Conservation (phyloP, 2,797 vertebrate genomes). For the Labroides dimidiatus region DNA sequence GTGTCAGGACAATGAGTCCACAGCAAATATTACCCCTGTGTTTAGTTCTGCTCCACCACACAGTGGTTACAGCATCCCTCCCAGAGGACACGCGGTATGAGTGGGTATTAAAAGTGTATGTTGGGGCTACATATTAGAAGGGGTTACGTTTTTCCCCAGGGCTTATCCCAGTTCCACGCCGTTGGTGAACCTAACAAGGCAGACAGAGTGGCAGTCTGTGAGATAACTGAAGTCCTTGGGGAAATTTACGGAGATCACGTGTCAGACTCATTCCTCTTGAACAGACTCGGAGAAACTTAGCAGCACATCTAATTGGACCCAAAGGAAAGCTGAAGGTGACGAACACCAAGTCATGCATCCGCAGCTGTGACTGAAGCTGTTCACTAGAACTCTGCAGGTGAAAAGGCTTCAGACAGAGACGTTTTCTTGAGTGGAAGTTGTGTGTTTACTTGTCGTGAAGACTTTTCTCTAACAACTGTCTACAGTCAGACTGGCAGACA, state of each 20-base stretch:
- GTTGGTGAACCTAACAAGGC: conserved; percentile 58
- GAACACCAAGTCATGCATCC: conserved; percentile 8
- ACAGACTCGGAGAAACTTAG: conserved; percentile 39
- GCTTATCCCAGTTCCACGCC: conserved; percentile 40
- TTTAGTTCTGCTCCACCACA: conserved; percentile 29
- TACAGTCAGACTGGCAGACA: no score
- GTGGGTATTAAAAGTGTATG: conserved; percentile 33
- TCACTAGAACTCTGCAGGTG: not conserved
- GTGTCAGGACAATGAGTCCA: conserved; percentile 7
- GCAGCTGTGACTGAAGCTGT: conserved; percentile 12
- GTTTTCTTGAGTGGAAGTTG: not conserved
- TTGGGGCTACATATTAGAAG: conserved; percentile 3
- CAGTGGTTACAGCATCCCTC: conserved; percentile 29
- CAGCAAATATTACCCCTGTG: conserved; percentile 29
- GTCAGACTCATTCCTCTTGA: conserved; percentile 40
- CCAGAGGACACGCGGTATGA: conserved; percentile 14
- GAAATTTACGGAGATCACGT: conserved; percentile 59
- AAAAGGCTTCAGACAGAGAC: not conserved
- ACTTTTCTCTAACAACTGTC: not conserved
- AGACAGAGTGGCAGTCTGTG: conserved; percentile 30
- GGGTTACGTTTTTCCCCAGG: conserved; percentile 20
- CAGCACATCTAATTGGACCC: conserved; percentile 60
- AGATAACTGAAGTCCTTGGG: conserved; percentile 39
- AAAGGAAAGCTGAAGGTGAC: conserved; percentile 48
- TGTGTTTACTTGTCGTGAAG: not conserved